These are phyloP conservation scores for Idris sp. DNA, from an alignment of 1,140 invertebrate species.

Conservation along the genomic window DNA sequence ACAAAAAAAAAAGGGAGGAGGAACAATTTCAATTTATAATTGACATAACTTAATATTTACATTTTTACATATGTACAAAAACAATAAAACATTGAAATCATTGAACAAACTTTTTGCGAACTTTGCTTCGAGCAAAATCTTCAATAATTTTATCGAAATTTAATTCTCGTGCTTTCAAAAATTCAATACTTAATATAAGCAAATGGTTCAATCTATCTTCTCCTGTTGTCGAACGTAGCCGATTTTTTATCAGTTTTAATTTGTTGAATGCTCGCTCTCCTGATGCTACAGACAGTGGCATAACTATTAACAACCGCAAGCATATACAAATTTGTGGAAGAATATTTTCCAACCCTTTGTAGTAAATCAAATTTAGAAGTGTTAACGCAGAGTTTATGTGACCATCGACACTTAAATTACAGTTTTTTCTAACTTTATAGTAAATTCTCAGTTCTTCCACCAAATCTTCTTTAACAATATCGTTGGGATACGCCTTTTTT, in stretches of 20 bases:
- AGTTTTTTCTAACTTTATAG: too few species aligned
- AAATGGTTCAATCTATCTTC: background rate
- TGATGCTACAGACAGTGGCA: background rate
- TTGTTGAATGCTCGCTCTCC: too few species aligned
- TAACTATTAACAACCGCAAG: background rate
- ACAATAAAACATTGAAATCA: too few species aligned
- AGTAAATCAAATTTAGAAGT: background rate
- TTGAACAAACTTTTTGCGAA: background rate
- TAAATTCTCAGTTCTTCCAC: background rate
- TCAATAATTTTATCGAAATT: background rate
- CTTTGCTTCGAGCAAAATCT: slow-evolving; percentile 1
- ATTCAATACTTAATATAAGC: slow-evolving; percentile 1
- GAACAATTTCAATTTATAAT: too few species aligned
- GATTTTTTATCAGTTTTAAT: too few species aligned
- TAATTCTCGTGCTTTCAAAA: slow-evolving; percentile 1
- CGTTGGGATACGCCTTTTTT: background rate
- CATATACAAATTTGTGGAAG: slow-evolving; percentile 6
- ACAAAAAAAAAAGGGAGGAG: too few species aligned
- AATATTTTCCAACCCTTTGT: background rate
- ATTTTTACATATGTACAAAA: too few species aligned
- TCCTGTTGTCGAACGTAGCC: background rate
- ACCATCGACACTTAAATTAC: background rate
- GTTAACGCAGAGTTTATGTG: background rate
- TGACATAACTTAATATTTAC: too few species aligned
- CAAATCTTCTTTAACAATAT: background rate